A percentile compares a stretch with the other conserved stretches of the same genome.
These are phyloP conservation scores for Synodontis membranacea DNA, from an alignment of 2,113 vertebrate genomes.

Conservation along the genomic window DNA sequence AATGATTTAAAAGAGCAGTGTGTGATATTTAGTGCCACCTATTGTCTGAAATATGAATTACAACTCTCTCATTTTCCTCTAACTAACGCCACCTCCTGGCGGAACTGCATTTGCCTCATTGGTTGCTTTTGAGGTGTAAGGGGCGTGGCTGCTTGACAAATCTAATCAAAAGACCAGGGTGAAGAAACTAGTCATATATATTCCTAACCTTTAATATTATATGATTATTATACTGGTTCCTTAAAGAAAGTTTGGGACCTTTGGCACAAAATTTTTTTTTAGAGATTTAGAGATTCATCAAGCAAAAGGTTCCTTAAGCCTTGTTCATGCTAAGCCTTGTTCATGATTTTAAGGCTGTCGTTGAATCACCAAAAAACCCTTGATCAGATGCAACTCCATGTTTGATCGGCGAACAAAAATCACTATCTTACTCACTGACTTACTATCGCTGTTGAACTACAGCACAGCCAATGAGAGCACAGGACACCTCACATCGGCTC, in stretches of 20 bases:
- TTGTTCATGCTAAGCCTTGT: too few relatives aligned
- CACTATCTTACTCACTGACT: too few relatives aligned
- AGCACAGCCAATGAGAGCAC: too few relatives aligned
- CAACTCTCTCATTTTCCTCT: neutral
- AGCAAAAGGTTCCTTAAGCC: neutral
- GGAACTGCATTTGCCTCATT: neutral
- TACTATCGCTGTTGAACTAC: too few relatives aligned
- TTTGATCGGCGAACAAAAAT: too few relatives aligned
- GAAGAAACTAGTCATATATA: neutral
- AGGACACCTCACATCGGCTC: too few relatives aligned
- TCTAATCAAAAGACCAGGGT: neutral
- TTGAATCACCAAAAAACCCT: too few relatives aligned
- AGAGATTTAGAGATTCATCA: neutral
- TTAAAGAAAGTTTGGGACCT: neutral
- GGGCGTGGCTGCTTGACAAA: neutral
- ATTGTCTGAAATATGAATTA: neutral
- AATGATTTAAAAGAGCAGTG: neutral
- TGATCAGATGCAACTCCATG: too few relatives aligned
- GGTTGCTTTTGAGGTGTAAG: neutral
- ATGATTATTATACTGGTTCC: neutral
- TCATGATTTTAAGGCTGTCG: too few relatives aligned
- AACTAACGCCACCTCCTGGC: neutral
- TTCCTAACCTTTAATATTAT: neutral
- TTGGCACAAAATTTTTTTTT: neutral
- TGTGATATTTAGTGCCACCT: neutral